Base-by-base conservation (phyloP, 2,797 vertebrate genomes). In the Danio tinwini region DNA sequence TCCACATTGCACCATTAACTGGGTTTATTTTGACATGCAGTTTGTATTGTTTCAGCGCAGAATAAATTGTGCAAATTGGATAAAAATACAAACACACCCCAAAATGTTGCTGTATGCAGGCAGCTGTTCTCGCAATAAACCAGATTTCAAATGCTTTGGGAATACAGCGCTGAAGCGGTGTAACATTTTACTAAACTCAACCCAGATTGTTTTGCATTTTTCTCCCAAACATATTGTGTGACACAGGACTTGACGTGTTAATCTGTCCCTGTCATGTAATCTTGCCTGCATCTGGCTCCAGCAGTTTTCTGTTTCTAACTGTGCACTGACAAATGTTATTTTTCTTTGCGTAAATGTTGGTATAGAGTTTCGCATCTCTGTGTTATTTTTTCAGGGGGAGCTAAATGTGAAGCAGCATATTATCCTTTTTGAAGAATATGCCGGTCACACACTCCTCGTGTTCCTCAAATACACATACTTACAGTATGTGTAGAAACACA, bases 391-490 rank as follows among this genome's bases (percentile, higher is more conserved):
- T n/a, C 8, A 50, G 2, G 14, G 29, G 5, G n/a, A 58, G 16
- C n/a, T n/a, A 50, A 49, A 29, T 39, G 61, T 53, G 7, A 63
- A 44, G 39, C 47, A 8, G 58, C 11, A 14, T 55, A 63, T 39
- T 1, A 29, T 29, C 29, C 29, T 29, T n/a, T n/a, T n/a, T n/a
- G 3, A 76, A 65, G 21, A 47, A 13, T 47, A 67, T 17, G 2
- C 19, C 19, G 5, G 59, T 79, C 58, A 56, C 59, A 56, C 14
- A n/a, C 58, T 79, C 5, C 50, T 55, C 21, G 67, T 71, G 58
- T 71, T 79, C 68, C 19, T 52, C 67, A 16, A 47, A 17, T 63
- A 11, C 39, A 71, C 67, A 17, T 59, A 50, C 17, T 17, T 45
- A 17, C 29, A 29, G 29, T 29, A 29, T 11, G 0, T 0, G 2